Base-by-base conservation (phyloP, 1,140 invertebrate species). In the Listronotus bonariensis region DNA sequence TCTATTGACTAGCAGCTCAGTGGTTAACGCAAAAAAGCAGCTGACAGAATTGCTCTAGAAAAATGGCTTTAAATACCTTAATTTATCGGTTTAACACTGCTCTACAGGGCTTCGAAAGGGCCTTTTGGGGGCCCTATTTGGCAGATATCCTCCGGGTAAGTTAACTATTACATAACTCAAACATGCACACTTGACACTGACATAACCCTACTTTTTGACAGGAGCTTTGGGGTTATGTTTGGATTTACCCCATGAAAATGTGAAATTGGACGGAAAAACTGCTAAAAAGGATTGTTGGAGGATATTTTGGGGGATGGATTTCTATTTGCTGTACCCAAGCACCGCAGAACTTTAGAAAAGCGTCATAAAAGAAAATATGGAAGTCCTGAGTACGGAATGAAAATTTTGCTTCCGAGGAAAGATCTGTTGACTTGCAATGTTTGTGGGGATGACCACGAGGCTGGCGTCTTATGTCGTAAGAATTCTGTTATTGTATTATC, bases 391-490 rank as follows among this genome's bases (percentile, higher is more conserved):
- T 88, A 85, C 77, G 68, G 82, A 14, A 86, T 84, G 82, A 92
- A 92, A 80, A 83, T 86, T 11, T 69, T 89, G 14, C 78, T 83
- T 26, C 87, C 88, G 3, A 92, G 90, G 78, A 89, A 80, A 7
- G 88, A 92, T 78, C 79, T 97, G 42, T 78, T 88, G 64, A 83
- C 84, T 0, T 96, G 94, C 74, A 77, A 85, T 55, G 83, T 84
- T 46, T 96, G 94, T 82, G 93, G 93, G 17, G 86, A 93, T 78
- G 81, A 89, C 80, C 85, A 95, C 77, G 88, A 93, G 81, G 79
- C 82, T 46, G 84, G 87, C 26, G 80, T 84, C 49, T 79, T 96
- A 31, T 97, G 95, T 79, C 85, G 93, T 92, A 86, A 85, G 82
- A 83, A 74, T 59, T 26, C 20, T 26, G 5, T 26, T 5, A 1